Evolutionary conservation across 2,797 vertebrate genomes (phyloP), one percentile per base, ranked within the genome.

Genomic region (Chelidonichthys spinosus): DNA sequence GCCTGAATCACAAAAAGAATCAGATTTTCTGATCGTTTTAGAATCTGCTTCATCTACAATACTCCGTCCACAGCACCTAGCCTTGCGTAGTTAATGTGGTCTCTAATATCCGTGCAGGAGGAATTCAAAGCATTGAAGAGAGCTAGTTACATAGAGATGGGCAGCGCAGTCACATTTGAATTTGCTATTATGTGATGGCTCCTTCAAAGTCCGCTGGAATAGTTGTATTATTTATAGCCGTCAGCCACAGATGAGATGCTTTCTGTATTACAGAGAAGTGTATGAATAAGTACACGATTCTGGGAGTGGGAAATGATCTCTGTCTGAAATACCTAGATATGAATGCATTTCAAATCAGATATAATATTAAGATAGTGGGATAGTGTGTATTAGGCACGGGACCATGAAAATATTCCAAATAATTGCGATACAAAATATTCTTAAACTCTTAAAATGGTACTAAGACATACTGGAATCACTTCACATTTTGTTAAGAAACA

Each of bases 141-240:
- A 63, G 61, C 49, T 46, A 25, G 5, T 37, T 62, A 58, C 66
- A 49, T 37, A 53, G 53, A 68, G 25, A 67, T 39, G 32, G n/a
- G 39, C 52, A 55, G 43, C 37, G 25, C 13, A 50, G 55, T 3
- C 65, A 56, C 18, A 62, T 74, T 61, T 71, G 11, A 77, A 67
- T 69, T 69, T 46, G 15, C 14, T 63, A 32, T 72, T 72, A 69
- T 58, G 62, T 66, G 40, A 69, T 54, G 63, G 17, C 37, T 25
- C 67, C 17, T 54, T 58, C 11, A 47, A n/a, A 58, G 32, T 52
- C 62, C 50, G 53, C 40, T 47, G 55, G 62, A 46, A 43, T 15
- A 53, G 50, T 61, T 74, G 25, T 7, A 78, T 67, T 76, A 79
- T 74, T 74, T 64, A 77, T 67, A 79, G 35, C 53, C 42, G 15